Evolutionary conservation across 2,888 invertebrate species (phyloP).

Genomic region (Oscheius myriophilus): DNA sequence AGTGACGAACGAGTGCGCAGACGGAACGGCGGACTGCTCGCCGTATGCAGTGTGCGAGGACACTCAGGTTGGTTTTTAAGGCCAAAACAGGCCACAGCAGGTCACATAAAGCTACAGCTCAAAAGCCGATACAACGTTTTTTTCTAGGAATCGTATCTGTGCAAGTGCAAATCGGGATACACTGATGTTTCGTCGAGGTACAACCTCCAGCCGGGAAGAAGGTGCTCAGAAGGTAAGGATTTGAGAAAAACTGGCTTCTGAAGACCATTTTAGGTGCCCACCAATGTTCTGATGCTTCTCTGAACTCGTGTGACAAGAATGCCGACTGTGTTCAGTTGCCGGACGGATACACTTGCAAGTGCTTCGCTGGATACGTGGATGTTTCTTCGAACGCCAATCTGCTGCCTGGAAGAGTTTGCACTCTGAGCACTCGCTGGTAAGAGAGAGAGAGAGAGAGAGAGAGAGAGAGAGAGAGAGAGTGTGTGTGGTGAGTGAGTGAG

Average conservation of each 20-base stretch:
- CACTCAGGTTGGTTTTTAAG: slow-evolving; percentile 36
- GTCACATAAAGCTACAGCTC: too few species aligned
- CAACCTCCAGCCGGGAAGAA: slow-evolving; percentile 55
- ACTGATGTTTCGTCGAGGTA: slow-evolving; percentile 63
- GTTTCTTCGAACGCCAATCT: slow-evolving; percentile 67
- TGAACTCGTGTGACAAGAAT: slow-evolving; percentile 61
- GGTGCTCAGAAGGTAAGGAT: slow-evolving; percentile 54
- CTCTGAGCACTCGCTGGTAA: slow-evolving; percentile 64
- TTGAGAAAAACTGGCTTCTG: neutral
- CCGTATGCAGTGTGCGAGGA: slow-evolving; percentile 60
- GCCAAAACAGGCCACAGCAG: neutral
- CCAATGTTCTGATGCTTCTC: slow-evolving; percentile 54
- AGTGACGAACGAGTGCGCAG: slow-evolving; percentile 65
- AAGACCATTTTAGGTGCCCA: slow-evolving; percentile 53
- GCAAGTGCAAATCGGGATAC: slow-evolving; percentile 55
- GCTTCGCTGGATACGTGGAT: slow-evolving; percentile 67
- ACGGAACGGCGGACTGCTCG: slow-evolving; percentile 60
- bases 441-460: neutral
- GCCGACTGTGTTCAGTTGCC: slow-evolving; percentile 60
- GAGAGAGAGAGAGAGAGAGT: neutral
- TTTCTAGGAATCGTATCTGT: slow-evolving; percentile 46
- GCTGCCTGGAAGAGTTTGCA: slow-evolving; percentile 68
- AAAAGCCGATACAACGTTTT: neutral
- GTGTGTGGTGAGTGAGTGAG: neutral
- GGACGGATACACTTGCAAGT: slow-evolving; percentile 62